Evolutionary conservation across 1,140 invertebrate genomes (phyloP).

Genomic region (Cydia splendana): DNA sequence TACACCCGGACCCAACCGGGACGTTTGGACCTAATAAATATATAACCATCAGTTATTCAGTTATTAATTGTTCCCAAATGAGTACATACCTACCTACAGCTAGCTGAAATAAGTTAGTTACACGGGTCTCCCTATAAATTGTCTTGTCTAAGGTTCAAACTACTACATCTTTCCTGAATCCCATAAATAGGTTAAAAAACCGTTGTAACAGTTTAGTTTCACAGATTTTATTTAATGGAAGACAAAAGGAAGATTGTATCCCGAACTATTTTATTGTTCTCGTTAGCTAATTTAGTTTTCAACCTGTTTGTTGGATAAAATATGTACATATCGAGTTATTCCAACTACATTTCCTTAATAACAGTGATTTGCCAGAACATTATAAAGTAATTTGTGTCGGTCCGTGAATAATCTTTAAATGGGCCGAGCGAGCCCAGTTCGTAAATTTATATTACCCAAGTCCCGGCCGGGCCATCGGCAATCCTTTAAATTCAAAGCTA

Average conservation of each 20-base stretch:
- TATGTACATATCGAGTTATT: slow-evolving; percentile 7
- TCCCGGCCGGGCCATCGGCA: slow-evolving; percentile 1
- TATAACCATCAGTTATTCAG: too few relatives aligned
- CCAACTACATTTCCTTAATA: slow-evolving; percentile 18
- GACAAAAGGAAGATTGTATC: background rate
- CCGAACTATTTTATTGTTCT: background rate
- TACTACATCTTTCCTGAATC: too few relatives aligned
- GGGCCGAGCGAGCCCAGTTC: slow-evolving; percentile 38
- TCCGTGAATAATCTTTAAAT: slow-evolving; percentile 57
- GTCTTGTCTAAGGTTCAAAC: too few relatives aligned
- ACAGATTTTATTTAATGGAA: too few relatives aligned
- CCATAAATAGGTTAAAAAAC: too few relatives aligned
- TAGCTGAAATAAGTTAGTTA: too few relatives aligned
- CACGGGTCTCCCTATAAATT: too few relatives aligned
- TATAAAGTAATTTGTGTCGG: slow-evolving; percentile 58
- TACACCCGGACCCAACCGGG: too few relatives aligned
- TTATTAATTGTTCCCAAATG: too few relatives aligned
- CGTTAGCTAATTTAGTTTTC: background rate
- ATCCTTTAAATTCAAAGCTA: background rate
- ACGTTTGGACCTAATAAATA: too few relatives aligned
- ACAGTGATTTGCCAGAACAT: slow-evolving; percentile 48
- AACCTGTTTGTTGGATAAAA: background rate
- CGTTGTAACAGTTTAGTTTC: too few relatives aligned
- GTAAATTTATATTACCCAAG: slow-evolving; percentile 46
- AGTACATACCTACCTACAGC: too few relatives aligned